A percentile compares a stretch with the other conserved stretches of the same genome.
Conservation (phyloP, 2,797 vertebrate genomes). For the Cossypha caffra region DNA sequence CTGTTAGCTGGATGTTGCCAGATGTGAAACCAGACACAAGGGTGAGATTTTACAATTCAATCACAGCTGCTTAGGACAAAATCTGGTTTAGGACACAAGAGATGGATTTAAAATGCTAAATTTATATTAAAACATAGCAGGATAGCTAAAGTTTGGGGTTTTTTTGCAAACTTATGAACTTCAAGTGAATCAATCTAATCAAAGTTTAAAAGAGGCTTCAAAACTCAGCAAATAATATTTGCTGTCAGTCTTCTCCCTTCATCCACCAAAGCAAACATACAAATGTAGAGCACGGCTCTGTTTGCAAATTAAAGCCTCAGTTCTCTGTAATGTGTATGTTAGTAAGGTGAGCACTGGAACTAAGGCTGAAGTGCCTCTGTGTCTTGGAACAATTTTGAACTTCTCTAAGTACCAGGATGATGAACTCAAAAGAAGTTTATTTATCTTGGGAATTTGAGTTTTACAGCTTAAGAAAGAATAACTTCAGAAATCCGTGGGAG, state of each 20-base stretch:
- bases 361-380: not conserved
- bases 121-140: slow-evolving; percentile 68
- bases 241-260: not conserved
- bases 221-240: not conserved
- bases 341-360: not conserved
- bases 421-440: slow-evolving; percentile 43
- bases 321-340: not conserved
- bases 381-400: not conserved
- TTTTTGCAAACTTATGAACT: slow-evolving; percentile 49
- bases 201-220: slow-evolving; percentile 7
- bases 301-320: slow-evolving; percentile 43
- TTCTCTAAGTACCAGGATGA: not conserved
- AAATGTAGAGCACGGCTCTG: slow-evolving; percentile 10
- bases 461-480: slow-evolving; percentile 42
- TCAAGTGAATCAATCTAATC: not conserved
- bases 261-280: not conserved
- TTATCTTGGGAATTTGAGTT: slow-evolving; percentile 39
- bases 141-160: slow-evolving; percentile 37
- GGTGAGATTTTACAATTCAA: slow-evolving; percentile 79
- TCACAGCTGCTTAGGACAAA: slow-evolving; percentile 73
- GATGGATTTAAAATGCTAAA: slow-evolving; percentile 70
- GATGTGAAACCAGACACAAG: slow-evolving; percentile 81
- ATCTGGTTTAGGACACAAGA: slow-evolving; percentile 69
- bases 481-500: not conserved
- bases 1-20: slow-evolving; percentile 77